These are phyloP conservation scores for Cepaea nemoralis DNA, from an alignment of 1,140 invertebrate species.

Conservation along the genomic window DNA sequence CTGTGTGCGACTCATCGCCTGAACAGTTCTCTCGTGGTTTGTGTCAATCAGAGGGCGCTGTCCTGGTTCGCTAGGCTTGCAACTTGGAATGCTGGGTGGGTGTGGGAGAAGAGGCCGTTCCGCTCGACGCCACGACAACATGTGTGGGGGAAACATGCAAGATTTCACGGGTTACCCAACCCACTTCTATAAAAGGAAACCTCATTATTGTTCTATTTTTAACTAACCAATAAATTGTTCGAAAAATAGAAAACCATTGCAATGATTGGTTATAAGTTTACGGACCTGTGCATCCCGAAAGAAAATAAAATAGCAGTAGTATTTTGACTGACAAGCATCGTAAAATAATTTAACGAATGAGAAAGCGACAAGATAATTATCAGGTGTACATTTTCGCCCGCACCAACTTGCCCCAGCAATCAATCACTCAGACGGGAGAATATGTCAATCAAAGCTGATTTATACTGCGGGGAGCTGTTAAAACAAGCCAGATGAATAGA, in stretches of 20 bases:
- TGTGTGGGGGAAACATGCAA: conserved; percentile 51
- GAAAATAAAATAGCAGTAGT: too few relatives aligned
- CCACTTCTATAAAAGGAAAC: too few relatives aligned
- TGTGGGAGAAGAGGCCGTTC: conserved; percentile 63
- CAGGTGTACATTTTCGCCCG: conserved; percentile 63
- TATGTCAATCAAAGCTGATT: conserved; percentile 66
- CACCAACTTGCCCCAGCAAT: conserved; percentile 59
- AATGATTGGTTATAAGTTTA: too few relatives aligned
- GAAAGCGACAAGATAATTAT: conserved; percentile 63
- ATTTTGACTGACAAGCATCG: conserved; percentile 30
- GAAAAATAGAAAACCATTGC: too few relatives aligned
- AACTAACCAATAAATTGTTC: too few relatives aligned
- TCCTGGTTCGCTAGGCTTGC: conserved; percentile 48
- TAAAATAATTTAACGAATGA: conserved; percentile 63
- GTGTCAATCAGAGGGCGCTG: conserved; percentile 59
- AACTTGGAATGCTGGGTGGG: too few relatives aligned
- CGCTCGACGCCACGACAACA: conserved; percentile 57
- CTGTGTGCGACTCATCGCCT: not conserved
- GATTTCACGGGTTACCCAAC: too few relatives aligned
- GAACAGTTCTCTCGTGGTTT: conserved; percentile 42
- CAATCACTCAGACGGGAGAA: conserved; percentile 65
- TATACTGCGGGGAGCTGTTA: conserved; percentile 49
- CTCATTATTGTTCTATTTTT: too few relatives aligned
- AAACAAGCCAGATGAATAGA: too few relatives aligned
- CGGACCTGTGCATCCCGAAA: too few relatives aligned